phyloP scores from a whole-genome alignment of 2,888 invertebrate genomes.

The Melangyna quadrimaculata region DNA sequence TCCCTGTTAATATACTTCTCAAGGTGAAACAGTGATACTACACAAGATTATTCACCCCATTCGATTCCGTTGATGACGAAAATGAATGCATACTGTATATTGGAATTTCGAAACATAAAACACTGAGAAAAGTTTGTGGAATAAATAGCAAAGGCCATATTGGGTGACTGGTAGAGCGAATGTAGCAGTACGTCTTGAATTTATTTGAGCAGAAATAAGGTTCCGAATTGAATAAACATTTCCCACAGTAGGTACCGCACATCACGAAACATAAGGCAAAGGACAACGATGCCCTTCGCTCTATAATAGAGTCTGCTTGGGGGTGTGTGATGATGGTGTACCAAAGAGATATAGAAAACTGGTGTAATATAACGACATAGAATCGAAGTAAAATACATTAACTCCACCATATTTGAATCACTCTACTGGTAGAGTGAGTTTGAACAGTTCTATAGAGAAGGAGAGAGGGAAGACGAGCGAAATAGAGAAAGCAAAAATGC shows the following conservation, averaged over 20 bases:
- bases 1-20: background rate
- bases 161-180: background rate
- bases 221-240: conserved; percentile 67
- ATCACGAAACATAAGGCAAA: conserved; percentile 54
- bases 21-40: conserved; percentile 3
- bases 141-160: conserved; percentile 24
- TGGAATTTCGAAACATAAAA: conserved; percentile 48
- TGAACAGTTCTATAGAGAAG: background rate
- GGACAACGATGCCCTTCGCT: conserved; percentile 30
- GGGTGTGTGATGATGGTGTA: conserved; percentile 1
- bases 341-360: background rate
- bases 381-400: conserved; percentile 69
- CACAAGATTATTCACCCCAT: conserved; percentile 26
- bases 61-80: conserved; percentile 45
- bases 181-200: conserved; percentile 1
- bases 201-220: conserved; percentile 57
- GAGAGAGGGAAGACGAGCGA: background rate
- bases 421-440: background rate
- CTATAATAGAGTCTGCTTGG: background rate
- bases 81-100: conserved; percentile 55
- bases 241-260: conserved; percentile 41
- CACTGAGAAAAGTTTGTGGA: conserved; percentile 34
- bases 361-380: conserved; percentile 60
- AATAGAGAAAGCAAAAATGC: background rate
- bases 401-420: conserved; percentile 57